Evolutionary conservation across 2,113 vertebrate genomes (phyloP).

Genomic region (Crotalus helleri): DNA sequence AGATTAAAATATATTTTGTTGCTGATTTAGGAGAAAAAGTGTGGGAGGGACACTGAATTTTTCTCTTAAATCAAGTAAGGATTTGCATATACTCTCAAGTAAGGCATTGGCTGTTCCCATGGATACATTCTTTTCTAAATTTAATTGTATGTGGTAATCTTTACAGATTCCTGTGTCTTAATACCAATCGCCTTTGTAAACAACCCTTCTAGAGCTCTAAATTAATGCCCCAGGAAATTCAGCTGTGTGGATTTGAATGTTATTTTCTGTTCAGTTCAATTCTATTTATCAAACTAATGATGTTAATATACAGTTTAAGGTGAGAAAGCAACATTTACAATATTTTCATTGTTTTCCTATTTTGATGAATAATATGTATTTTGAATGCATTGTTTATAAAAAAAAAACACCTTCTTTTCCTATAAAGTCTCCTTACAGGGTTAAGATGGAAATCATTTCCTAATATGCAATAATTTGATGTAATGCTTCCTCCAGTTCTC

Average conservation of each 20-base stretch:
- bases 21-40: slow-evolving; percentile 30
- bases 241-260: slow-evolving; percentile 41
- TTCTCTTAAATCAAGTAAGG: slow-evolving; percentile 42
- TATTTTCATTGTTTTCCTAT: slow-evolving; percentile 29
- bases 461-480: background rate
- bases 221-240: slow-evolving; percentile 43
- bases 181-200: slow-evolving; percentile 34
- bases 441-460: background rate
- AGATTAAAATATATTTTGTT: background rate
- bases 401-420: background rate
- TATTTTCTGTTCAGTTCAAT: background rate
- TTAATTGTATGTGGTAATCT: slow-evolving; percentile 61
- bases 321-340: slow-evolving; percentile 27
- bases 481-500: background rate
- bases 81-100: slow-evolving; percentile 45
- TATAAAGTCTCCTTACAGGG: background rate
- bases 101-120: slow-evolving; percentile 59
- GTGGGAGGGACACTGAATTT: slow-evolving; percentile 25
- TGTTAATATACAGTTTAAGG: slow-evolving; percentile 27
- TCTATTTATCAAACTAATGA: slow-evolving; percentile 28
- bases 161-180: slow-evolving; percentile 45
- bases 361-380: background rate
- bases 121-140: slow-evolving; percentile 46
- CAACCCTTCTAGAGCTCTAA: slow-evolving; percentile 42
- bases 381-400: slow-evolving; percentile 8